phyloP scores from a whole-genome alignment of 2,113 vertebrate species.

The Pica pica region DNA sequence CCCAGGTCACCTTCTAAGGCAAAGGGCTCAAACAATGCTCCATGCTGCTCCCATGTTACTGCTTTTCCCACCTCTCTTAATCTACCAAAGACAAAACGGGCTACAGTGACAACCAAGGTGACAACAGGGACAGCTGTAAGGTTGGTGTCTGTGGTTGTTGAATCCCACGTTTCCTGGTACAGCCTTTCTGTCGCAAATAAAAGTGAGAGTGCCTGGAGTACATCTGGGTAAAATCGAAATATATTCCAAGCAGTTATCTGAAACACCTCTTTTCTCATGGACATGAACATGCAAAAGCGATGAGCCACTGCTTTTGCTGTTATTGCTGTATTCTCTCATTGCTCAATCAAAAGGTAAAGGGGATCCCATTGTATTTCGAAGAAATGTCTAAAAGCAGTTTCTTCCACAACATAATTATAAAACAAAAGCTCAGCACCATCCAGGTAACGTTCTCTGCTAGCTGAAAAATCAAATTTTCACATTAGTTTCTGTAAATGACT shows the following conservation, averaged over 20 bases:
- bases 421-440: neutral
- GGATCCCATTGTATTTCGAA: neutral
- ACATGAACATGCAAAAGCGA: neutral
- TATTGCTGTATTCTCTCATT: neutral
- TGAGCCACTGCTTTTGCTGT: neutral
- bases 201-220: neutral
- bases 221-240: neutral
- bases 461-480: neutral
- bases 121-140: neutral
- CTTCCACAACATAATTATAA: neutral
- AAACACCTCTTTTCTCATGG: neutral
- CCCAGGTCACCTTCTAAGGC: neutral
- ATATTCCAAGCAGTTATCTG: neutral
- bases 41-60: neutral
- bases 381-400: neutral
- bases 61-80: conserved; percentile 3
- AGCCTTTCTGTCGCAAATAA: neutral
- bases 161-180: neutral
- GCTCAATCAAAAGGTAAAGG: neutral
- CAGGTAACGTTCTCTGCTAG: neutral
- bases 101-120: neutral
- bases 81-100: neutral
- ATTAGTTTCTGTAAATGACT: neutral
- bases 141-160: neutral
- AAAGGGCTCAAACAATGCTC: neutral